phyloP scores from a whole-genome alignment of 2,888 invertebrate genomes.

The Phalera bucephala region DNA sequence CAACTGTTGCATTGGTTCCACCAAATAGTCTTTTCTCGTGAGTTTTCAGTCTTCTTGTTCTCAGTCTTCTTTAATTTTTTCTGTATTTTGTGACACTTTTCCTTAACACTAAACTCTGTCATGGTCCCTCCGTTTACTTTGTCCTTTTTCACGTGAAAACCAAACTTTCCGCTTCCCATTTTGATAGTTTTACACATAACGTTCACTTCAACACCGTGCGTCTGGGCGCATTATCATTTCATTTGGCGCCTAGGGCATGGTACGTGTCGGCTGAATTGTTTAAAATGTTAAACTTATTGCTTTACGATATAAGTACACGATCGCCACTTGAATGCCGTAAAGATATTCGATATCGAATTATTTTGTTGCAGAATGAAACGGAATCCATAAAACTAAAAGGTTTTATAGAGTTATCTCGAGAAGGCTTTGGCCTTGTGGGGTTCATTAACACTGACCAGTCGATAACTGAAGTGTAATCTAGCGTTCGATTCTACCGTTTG shows the following conservation, averaged over 20 bases:
- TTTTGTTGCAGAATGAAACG: constrained; percentile 69
- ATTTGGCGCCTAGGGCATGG: constrained; percentile 42
- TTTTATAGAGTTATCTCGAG: constrained; percentile 74
- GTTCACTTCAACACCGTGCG: constrained; percentile 31
- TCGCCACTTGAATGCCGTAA: constrained; percentile 62
- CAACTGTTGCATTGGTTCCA: constrained; percentile 78
- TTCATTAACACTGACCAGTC: constrained; percentile 67
- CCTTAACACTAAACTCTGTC: constrained; percentile 78
- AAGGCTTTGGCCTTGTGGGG: constrained; percentile 72
- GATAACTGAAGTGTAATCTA: constrained; percentile 74
- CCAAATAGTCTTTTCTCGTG: constrained; percentile 76
- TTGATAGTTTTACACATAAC: constrained; percentile 52
- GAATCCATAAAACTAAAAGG: constrained; percentile 75
- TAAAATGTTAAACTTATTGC: constrained; percentile 49
- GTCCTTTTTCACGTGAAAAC: constrained; percentile 67
- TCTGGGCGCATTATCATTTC: constrained; percentile 44
- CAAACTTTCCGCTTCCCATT: constrained; percentile 77
- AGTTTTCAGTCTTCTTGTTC: constrained; percentile 45
- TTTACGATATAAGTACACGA: constrained; percentile 49
- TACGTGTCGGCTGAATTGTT: constrained; percentile 38
- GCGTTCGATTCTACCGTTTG: constrained; percentile 57
- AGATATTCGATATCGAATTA: constrained; percentile 71
- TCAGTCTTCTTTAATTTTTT: constrained; percentile 80
- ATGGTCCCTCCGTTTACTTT: constrained; percentile 63
- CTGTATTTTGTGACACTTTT: constrained; percentile 72